phyloP scores from a whole-genome alignment of 2,113 vertebrate genomes.

The Xerus inauris region DNA sequence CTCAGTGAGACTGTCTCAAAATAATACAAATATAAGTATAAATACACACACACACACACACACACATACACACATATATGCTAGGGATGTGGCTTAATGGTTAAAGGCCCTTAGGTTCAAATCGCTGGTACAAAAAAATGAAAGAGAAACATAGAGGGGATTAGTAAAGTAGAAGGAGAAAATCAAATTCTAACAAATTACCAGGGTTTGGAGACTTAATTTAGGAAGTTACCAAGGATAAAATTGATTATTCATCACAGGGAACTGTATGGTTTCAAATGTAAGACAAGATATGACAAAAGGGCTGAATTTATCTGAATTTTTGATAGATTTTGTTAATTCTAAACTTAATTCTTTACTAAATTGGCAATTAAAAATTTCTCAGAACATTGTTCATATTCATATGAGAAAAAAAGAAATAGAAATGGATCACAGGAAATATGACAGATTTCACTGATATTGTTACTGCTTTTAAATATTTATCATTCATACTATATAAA shows the following conservation, averaged over 20 bases:
- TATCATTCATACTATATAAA: neutral
- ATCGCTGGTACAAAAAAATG: no score
- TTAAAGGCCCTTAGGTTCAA: no score
- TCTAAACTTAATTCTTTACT: constrained; percentile 33
- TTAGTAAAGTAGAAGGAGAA: constrained; percentile 72
- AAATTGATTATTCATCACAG: constrained; percentile 63
- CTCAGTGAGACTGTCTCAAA: no score
- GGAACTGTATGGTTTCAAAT: constrained; percentile 48
- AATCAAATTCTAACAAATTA: constrained; percentile 69
- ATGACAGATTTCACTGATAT: neutral
- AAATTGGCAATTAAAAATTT: neutral
- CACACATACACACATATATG: no score
- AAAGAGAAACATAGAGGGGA: constrained; percentile 55
- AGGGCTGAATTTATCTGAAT: neutral
- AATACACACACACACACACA: no score
- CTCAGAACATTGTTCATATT: constrained; percentile 45
- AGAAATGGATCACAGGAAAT: constrained; percentile 12
- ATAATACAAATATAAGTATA: no score
- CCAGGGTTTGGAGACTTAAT: constrained; percentile 71
- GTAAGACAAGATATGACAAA: constrained; percentile 21
- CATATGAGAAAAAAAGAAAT: neutral
- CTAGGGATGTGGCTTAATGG: no score
- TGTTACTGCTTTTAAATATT: constrained; percentile 44
- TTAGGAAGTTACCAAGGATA: constrained; percentile 64
- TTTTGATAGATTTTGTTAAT: constrained; percentile 1